Conservation (phyloP, 64 coral and sea anemone species). For the Montipora foliosa region DNA sequence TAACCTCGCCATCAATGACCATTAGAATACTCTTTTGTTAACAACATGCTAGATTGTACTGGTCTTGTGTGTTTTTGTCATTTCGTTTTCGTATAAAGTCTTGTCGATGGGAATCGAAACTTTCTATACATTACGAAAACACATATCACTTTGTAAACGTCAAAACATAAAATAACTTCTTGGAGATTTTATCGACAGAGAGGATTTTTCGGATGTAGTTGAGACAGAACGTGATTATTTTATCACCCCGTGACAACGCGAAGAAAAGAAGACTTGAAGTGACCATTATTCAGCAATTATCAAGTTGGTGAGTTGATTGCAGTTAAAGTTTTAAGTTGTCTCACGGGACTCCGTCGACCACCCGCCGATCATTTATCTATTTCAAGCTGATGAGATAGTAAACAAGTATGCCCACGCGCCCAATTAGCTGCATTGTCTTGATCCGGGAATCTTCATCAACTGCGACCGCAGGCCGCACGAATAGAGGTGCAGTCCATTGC, state of each 20-base stretch:
- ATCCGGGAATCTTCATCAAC: constrained; percentile 81
- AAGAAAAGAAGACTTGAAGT: constrained; percentile 19
- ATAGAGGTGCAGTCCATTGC: constrained; percentile 46
- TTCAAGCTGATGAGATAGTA: constrained; percentile 89
- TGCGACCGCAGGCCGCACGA: constrained; percentile 76
- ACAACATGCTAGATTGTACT: not conserved
- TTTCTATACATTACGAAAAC: not conserved
- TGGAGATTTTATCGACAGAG: not conserved
- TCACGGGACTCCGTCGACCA: constrained; percentile 25
- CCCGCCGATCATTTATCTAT: constrained; percentile 84
- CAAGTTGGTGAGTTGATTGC: constrained; percentile 44
- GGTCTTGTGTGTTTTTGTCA: constrained; percentile 25
- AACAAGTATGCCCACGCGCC: constrained; percentile 67
- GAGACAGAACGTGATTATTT: not conserved
- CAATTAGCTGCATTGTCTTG: constrained; percentile 67
- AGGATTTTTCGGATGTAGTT: not conserved
- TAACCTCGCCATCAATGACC: not conserved
- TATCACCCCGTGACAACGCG: constrained; percentile 2
- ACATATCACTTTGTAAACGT: not conserved
- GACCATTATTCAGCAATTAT: constrained; percentile 81
- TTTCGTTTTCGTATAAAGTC: not conserved
- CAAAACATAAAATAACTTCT: not conserved
- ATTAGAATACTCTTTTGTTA: constrained; percentile 41
- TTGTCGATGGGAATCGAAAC: not conserved
- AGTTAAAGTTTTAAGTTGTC: constrained; percentile 55